These are phyloP conservation scores for Lepidocolaptes lacrymiger DNA, from an alignment of 2,797 vertebrate genomes.

Conservation along the genomic window DNA sequence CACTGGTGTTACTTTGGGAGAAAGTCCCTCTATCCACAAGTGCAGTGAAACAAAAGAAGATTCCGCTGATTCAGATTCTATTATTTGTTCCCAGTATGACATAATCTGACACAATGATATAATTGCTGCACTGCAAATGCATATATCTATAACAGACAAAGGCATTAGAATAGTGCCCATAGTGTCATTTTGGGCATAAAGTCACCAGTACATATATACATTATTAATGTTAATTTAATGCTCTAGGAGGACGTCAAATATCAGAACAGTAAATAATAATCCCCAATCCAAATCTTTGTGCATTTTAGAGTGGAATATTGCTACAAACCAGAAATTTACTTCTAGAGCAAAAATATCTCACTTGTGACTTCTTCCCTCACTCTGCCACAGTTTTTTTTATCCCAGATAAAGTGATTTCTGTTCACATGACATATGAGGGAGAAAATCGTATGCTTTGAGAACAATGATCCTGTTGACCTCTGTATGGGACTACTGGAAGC, in stretches of 20 bases:
- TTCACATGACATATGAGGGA: accelerated
- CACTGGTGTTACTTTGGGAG: not conserved
- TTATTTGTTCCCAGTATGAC: not conserved
- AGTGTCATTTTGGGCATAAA: not conserved
- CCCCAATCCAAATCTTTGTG: not conserved
- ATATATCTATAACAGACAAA: not conserved
- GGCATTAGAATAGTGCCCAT: not conserved
- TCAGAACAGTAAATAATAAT: not conserved
- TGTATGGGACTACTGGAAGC: not conserved
- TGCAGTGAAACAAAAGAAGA: not conserved
- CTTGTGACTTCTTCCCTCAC: not conserved
- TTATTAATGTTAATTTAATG: not conserved
- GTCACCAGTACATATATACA: not conserved
- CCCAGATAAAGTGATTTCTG: not conserved
- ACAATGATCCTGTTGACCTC: not conserved
- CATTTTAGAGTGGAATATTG: not conserved
- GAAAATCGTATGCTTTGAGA: not conserved
- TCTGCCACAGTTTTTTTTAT: not conserved
- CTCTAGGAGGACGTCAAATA: not conserved
- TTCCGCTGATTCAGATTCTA: not conserved
- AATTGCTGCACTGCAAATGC: not conserved
- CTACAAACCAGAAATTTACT: not conserved
- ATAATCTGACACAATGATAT: not conserved
- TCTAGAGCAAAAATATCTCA: not conserved
- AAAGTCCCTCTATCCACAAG: not conserved